A percentile compares a stretch with the other conserved stretches of the same genome.
Evolutionary conservation across 2,113 vertebrate species (phyloP).

Genomic region (Rattus rattus): DNA sequence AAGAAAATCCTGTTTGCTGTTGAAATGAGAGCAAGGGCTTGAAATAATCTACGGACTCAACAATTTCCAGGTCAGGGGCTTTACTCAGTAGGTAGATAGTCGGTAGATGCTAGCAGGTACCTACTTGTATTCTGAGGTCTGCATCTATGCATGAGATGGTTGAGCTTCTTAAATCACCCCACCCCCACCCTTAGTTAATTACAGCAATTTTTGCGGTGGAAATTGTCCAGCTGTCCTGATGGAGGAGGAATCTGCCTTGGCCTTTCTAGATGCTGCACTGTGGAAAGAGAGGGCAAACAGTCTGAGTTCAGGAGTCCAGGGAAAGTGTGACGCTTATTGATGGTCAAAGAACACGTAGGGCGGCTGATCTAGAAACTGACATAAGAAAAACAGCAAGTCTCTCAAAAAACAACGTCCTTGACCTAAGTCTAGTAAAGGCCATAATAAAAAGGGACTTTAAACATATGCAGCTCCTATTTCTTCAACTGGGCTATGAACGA

Average conservation of each 20-base stretch:
- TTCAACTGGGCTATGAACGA: not conserved
- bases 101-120: not conserved
- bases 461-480: not conserved
- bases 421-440: not conserved
- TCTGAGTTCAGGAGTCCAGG: not conserved
- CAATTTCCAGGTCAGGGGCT: rapidly evolving
- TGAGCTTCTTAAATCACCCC: not conserved
- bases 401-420: not conserved
- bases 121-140: not conserved
- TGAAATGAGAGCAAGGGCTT: conserved; percentile 35
- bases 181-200: not conserved
- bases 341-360: not conserved
- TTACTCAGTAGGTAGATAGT: not conserved
- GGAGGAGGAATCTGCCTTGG: not conserved
- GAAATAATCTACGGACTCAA: not conserved
- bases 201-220: not conserved
- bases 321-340: not conserved
- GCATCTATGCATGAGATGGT: not conserved
- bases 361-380: rapidly evolving
- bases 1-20: not conserved
- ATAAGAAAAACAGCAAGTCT: not conserved
- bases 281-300: not conserved
- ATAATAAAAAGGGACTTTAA: not conserved
- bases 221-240: not conserved
- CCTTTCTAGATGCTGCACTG: not conserved